Conservation (phyloP, 1,140 invertebrate species). For the Nephila pilipes region DNA sequence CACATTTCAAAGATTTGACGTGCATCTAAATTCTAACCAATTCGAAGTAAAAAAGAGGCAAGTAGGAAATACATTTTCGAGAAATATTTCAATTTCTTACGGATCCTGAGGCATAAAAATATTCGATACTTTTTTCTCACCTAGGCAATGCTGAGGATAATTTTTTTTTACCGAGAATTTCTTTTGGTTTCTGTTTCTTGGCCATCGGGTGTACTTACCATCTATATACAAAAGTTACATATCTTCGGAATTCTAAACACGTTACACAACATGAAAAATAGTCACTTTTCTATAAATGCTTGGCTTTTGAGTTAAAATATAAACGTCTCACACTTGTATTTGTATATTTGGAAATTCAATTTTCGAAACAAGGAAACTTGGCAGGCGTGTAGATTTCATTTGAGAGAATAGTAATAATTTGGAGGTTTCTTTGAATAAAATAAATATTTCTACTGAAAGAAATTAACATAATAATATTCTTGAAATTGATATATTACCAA, state of each 20-base stretch:
- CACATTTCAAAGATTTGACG: not conserved
- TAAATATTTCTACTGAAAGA: too few relatives aligned
- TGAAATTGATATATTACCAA: too few relatives aligned
- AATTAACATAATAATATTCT: too few relatives aligned
- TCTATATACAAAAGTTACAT: conserved; percentile 38
- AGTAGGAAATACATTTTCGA: not conserved
- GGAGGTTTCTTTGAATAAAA: too few relatives aligned
- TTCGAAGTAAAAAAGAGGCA: not conserved
- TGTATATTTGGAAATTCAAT: not conserved
- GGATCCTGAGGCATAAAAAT: conserved; percentile 23
- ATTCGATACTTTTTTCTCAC: not conserved
- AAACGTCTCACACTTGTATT: not conserved
- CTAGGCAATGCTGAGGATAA: not conserved
- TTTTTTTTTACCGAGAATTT: not conserved
- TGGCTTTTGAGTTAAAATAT: not conserved
- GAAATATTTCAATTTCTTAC: conserved; percentile 19
- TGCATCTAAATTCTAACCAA: not conserved
- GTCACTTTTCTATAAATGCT: not conserved
- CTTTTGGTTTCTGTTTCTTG: not conserved
- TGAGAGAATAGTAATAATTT: not conserved
- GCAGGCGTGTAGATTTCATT: not conserved
- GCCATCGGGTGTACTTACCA: conserved; percentile 8
- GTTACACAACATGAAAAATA: conserved; percentile 36
- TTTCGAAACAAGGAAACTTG: not conserved
- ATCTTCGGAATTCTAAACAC: conserved; percentile 19